Evolutionary conservation across 2,797 vertebrate genomes (phyloP), one percentile per base, ranked within the genome.

Genomic region (Sebastes nivosus): DNA sequence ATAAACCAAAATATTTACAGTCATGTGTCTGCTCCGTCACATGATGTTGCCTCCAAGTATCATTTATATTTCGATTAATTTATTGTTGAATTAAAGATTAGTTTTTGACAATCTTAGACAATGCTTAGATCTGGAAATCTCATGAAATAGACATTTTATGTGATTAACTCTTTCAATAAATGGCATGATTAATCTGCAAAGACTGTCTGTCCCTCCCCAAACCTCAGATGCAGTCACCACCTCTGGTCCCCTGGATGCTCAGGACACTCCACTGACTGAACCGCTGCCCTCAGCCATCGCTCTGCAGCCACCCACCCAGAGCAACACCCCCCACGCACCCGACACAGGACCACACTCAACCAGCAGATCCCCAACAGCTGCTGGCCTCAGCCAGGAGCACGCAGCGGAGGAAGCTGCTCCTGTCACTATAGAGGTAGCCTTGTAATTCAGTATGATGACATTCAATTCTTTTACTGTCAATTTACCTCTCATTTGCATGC

Each of bases 251-350:
- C 22, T 57, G 64, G 86, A 77, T 13, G 2, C 74, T 65, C 91
- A 75, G 75, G 94, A 94, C 20, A 83, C 87, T 58, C 92, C 93
- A n/a, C 93, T 93, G 54, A 88, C 93, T 32, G 95, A 97, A 63
- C 94, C 92, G 0, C 90, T 95, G 22, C 94, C 85, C 46, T 90
- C 95, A 11, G 97, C 97, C 68, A 79, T 98, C 73, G 94, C 96
- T 57, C 91, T 98, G 64, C 96, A 97, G 54, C 97, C 96, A 4
- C 97, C 97, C 0, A 96, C 93, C 78, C 97, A 98, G 85, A 94
- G 96, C 89, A 29, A 87, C 69, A 72, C 80, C 11, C 69, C 38
- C 18, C 83, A 71, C 77, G 36, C 54, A 14, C 20, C 69, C 3
- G 4, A 64, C 30, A 11, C 25, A 18, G 71, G 25, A 20, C 59